Base-by-base conservation (phyloP, 2,888 invertebrate genomes). In the Leistus spinibarbis region DNA sequence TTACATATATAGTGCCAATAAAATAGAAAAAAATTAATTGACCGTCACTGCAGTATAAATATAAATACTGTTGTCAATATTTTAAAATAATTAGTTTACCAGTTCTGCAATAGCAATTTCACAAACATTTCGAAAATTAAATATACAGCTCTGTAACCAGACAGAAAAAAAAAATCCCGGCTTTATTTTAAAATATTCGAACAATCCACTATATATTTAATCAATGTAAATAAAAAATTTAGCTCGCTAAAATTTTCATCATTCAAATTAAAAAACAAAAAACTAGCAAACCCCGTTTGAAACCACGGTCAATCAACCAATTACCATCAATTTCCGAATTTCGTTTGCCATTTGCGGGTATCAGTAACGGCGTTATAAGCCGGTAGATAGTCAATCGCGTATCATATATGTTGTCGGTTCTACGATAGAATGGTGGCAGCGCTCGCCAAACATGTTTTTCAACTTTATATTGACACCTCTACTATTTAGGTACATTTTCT, bases 261-360 rank as follows among this genome's bases (percentile, higher is more conserved):
- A 60, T 40, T 40, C 10, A 40, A 40, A 40, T 40, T 40, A 13
- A 40, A 40, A 40, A 27, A 53, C 53, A 66, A 24, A 10, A 19
- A 66, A 66, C 53, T 66, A 17, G 19, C 40, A 24, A 9, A 19
- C 24, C 24, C 66, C 40, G 24, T 66, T 66, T 53, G 16, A 27
- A 66, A 66, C 40, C 66, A 9, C 66, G 40, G 17, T 66, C 66
- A 66, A 27, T 53, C 53, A 66, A 53, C 20, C 66, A 66, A 66
- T 66, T 66, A 66, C n/a, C 40, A 66, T 66, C 66, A 66, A 40
- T 66, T 66, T 66, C 40, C 66, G 40, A 40, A 66, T 22, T 27
- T 24, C 66, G 17, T 19, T 19, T 66, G 16, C 40, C 53, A 66
- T 66, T 66, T 66, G 2, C 66, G 10, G 16, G 53, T 20, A 66